These are phyloP conservation scores for Mamestra brassicae DNA, from an alignment of 2,888 invertebrate genomes.

Conservation along the genomic window DNA sequence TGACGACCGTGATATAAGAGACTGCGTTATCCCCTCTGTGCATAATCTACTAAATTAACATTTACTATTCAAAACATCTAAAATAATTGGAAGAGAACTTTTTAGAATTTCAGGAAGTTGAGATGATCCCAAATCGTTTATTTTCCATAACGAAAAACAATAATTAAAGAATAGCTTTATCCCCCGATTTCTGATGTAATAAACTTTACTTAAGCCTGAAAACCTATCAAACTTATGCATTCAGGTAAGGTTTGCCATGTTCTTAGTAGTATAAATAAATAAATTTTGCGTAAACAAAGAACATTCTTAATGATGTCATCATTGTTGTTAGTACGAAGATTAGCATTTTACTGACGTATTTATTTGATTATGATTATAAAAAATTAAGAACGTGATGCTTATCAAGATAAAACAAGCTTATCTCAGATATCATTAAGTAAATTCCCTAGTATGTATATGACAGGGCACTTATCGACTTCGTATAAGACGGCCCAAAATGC, in stretches of 20 bases:
- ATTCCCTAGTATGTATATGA: constrained; percentile 24
- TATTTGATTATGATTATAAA: constrained; percentile 18
- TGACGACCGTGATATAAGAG: no score
- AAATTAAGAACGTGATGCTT: not conserved
- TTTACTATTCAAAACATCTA: not conserved
- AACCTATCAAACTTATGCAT: not conserved
- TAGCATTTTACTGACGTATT: constrained; percentile 18
- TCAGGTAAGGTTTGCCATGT: not conserved
- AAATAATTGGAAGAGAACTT: not conserved
- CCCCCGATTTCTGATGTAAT: not conserved
- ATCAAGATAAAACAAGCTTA: constrained; percentile 35
- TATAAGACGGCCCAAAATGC: not conserved
- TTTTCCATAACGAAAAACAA: not conserved
- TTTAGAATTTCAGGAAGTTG: not conserved
- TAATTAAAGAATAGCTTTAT: not conserved
- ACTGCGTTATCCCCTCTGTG: no score
- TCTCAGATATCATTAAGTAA: constrained; percentile 32
- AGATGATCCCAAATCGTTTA: not conserved
- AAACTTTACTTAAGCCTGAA: not conserved
- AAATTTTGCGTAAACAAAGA: constrained; percentile 12
- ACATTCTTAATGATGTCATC: not conserved
- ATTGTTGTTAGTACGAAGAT: constrained; percentile 3
- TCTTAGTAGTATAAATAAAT: not conserved
- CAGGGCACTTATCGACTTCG: not conserved
- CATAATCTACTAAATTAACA: no score